These are phyloP conservation scores for Caradrina clavipalpis DNA, from an alignment of 2,888 invertebrate genomes.

Conservation along the genomic window DNA sequence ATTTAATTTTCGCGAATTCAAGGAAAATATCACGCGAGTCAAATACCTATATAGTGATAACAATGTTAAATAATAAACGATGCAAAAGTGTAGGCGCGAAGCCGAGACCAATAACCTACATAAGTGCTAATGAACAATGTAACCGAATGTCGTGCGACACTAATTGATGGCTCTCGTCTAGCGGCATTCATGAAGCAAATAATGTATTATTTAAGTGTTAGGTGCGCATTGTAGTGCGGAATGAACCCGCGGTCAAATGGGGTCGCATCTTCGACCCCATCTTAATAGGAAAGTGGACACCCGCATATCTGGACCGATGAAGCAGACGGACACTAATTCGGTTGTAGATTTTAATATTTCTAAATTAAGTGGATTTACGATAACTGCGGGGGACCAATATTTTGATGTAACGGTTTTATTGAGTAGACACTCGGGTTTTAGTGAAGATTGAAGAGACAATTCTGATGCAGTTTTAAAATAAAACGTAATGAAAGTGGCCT, in stretches of 20 bases:
- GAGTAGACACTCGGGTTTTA: conserved; percentile 19
- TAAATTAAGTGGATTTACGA: conserved; percentile 77
- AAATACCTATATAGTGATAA: conserved; percentile 27
- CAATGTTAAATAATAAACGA: conserved; percentile 47
- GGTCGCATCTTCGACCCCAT: conserved; percentile 77
- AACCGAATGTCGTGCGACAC: conserved; percentile 72
- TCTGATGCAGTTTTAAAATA: conserved; percentile 27
- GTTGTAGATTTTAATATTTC: conserved; percentile 76
- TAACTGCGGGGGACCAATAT: conserved; percentile 68
- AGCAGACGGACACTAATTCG: conserved; percentile 74
- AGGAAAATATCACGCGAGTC: conserved; percentile 4
- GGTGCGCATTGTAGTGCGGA: conserved; percentile 70
- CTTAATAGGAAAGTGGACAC: conserved; percentile 84
- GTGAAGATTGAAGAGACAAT: conserved; percentile 18
- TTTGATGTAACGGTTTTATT: conserved; percentile 52
- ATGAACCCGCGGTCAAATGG: conserved; percentile 67
- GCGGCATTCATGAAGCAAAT: conserved; percentile 72
- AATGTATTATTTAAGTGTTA: conserved; percentile 65
- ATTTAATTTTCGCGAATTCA: conserved; percentile 7
- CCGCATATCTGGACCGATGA: conserved; percentile 78
- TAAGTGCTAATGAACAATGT: conserved; percentile 64
- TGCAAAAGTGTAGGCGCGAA: conserved; percentile 39
- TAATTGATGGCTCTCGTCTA: conserved; percentile 77
- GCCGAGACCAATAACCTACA: conserved; percentile 53
- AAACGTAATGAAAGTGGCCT: conserved; percentile 23